Conservation (phyloP, 2,797 vertebrate species). For the Glyptemys insculpta region DNA sequence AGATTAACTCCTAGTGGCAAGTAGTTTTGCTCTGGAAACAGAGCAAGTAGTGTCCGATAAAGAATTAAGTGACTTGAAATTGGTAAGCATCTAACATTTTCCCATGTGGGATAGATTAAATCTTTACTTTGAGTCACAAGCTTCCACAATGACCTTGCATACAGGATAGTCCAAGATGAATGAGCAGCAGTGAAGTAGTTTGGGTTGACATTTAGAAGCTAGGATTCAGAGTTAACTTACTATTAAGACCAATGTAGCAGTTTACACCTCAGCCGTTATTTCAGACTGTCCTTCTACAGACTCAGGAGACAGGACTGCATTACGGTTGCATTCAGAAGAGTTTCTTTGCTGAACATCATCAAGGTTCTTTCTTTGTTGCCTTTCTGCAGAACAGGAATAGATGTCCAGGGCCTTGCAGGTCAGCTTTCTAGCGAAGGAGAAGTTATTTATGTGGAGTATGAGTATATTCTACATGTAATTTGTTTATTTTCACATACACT, state of each 20-base stretch:
- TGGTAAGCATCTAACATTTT: background rate
- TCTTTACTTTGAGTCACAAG: background rate
- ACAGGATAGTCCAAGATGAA: background rate
- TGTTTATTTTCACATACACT: fast-evolving
- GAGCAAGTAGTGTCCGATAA: background rate
- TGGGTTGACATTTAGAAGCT: background rate
- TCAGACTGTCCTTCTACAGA: background rate
- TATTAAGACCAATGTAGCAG: background rate
- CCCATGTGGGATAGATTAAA: background rate
- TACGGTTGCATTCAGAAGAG: background rate
- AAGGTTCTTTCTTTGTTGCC: background rate
- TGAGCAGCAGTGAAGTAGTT: background rate
- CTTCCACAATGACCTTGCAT: fast-evolving
- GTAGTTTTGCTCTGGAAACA: background rate
- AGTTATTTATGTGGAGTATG: background rate
- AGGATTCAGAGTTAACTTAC: background rate
- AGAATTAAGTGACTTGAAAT: background rate
- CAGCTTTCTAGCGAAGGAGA: background rate
- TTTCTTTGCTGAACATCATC: background rate
- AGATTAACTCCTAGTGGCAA: background rate
- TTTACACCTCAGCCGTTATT: background rate
- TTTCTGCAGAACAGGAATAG: background rate
- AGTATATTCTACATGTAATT: background rate
- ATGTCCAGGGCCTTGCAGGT: too few species aligned
- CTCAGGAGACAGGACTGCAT: background rate